A percentile compares a stretch with the other conserved stretches of the same genome.
These are phyloP conservation scores for Bombus waltoni DNA, from an alignment of 1,140 invertebrate genomes.

Conservation along the genomic window DNA sequence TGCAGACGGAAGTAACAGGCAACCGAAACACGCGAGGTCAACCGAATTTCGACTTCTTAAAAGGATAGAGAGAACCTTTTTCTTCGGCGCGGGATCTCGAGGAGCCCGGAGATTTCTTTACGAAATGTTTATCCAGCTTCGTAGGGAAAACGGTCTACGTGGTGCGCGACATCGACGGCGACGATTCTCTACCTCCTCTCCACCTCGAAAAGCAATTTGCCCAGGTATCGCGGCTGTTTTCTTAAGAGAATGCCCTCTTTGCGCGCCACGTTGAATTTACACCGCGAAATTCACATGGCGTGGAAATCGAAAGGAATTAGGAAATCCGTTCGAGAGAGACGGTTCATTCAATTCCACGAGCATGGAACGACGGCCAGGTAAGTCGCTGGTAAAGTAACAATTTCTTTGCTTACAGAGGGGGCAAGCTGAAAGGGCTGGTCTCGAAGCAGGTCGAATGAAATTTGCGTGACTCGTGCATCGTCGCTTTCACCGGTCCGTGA, in stretches of 20 bases:
- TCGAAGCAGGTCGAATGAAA: not conserved
- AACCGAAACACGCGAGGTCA: not conserved
- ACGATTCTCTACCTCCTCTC: not conserved
- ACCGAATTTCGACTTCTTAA: slow-evolving; percentile 30
- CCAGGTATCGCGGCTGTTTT: not conserved
- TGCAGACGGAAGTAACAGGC: not conserved
- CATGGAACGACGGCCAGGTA: not conserved
- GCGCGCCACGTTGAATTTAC: not conserved
- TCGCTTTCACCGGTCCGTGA: not conserved
- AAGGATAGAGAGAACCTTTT: not conserved
- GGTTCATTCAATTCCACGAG: slow-evolving; percentile 25
- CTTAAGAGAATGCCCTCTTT: not conserved
- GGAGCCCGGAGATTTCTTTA: not conserved
- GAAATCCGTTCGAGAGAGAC: not conserved
- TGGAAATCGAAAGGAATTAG: not conserved
- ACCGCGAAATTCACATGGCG: not conserved
- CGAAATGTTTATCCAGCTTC: not conserved
- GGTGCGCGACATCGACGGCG: not conserved
- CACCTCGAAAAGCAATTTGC: not conserved
- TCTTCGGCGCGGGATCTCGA: not conserved
- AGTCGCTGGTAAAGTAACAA: not conserved
- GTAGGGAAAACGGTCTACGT: not conserved
- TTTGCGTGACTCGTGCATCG: not conserved
- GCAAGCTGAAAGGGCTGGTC: not conserved
- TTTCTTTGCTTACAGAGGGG: not conserved